phyloP scores from a whole-genome alignment of 1,140 invertebrate species.

The Zaprionus capensis region DNA sequence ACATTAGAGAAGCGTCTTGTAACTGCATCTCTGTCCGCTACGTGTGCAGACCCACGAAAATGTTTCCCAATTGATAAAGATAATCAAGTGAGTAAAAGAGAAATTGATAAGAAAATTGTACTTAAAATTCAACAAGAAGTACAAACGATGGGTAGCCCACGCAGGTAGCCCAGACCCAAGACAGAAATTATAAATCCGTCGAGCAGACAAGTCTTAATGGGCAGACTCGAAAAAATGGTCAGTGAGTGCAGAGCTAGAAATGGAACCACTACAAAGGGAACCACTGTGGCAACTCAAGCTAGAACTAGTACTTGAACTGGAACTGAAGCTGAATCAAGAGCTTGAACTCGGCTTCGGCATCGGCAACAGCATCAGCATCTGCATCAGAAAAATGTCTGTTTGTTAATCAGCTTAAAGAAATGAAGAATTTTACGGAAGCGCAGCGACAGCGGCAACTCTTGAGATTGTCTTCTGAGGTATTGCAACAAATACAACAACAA shows the following conservation, averaged over 20 bases:
- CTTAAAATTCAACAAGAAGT: slow-evolving; percentile 7
- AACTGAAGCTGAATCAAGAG: background rate
- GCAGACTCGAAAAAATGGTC: slow-evolving; percentile 69
- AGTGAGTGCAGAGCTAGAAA: slow-evolving; percentile 37
- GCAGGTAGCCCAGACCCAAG: background rate
- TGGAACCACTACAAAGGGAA: slow-evolving; percentile 13
- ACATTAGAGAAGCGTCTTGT: background rate
- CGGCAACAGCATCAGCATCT: background rate
- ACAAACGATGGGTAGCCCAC: slow-evolving; percentile 14
- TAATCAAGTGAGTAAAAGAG: slow-evolving; percentile 21
- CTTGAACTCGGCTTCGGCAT: background rate
- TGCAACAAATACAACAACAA: slow-evolving; percentile 7
- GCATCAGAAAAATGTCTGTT: background rate
- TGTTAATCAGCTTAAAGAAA: slow-evolving; percentile 23
- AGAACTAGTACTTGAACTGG: slow-evolving; percentile 36
- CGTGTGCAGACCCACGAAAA: slow-evolving; percentile 38
- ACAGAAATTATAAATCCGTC: slow-evolving; percentile 69
- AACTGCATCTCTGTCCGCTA: background rate
- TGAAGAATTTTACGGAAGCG: slow-evolving; percentile 50
- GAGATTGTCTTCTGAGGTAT: slow-evolving; percentile 13
- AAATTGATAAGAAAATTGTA: slow-evolving; percentile 14
- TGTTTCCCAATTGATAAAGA: slow-evolving; percentile 45
- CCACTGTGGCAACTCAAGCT: background rate
- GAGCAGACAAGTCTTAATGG: slow-evolving; percentile 31
- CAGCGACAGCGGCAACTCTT: background rate